Evolutionary conservation across 2,797 vertebrate genomes (phyloP), one percentile per base, ranked within the genome.

Genomic region (Allobates femoralis): DNA sequence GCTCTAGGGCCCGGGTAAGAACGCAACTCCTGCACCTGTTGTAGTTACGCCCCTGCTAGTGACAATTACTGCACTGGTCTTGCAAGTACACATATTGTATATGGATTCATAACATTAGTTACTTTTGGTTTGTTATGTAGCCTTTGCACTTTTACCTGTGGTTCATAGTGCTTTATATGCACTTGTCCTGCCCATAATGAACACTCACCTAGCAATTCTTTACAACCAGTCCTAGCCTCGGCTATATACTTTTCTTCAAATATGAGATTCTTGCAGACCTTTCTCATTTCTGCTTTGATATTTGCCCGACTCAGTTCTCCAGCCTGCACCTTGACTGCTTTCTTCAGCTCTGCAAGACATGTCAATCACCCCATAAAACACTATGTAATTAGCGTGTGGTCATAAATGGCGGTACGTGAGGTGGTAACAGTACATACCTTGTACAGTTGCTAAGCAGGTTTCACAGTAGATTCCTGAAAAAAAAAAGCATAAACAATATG

Each of bases 401-500:
- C 7, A 23, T 56, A 50, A 75, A 79, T 5, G 16, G 11, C 3
- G 53, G 51, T 26, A 85, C 23, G 19, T 87, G 66, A 66, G 21
- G 28, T 8, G 28, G 21, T 1, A 10, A 32, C 28, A 80, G 50
- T 80, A 32, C 83, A 50, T 90, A 94, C 93, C 94, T 90, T 76
- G 85, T 80, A 92, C 92, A 55, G 89, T 90, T 81, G 86, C 89
- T 34, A 95, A 89, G 89, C 94, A 95, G 85, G 90, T 93, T 88
- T 94, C 91, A 89, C 94, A 94, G 83, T 92, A 91, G 34, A 84
- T 71, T 37, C 91, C 93, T 94, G 91, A 14, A 34, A 30, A 75
- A 51, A 32, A 74, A 79, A 80, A 21, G 77, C 2, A 71, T 64
- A 77, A 16, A 78, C 15, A 21, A 5, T n/a, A 34, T 77, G 23